Evolutionary conservation across 2,797 vertebrate species (phyloP), one percentile per base, ranked within the genome.

Genomic region (Pterois miles): DNA sequence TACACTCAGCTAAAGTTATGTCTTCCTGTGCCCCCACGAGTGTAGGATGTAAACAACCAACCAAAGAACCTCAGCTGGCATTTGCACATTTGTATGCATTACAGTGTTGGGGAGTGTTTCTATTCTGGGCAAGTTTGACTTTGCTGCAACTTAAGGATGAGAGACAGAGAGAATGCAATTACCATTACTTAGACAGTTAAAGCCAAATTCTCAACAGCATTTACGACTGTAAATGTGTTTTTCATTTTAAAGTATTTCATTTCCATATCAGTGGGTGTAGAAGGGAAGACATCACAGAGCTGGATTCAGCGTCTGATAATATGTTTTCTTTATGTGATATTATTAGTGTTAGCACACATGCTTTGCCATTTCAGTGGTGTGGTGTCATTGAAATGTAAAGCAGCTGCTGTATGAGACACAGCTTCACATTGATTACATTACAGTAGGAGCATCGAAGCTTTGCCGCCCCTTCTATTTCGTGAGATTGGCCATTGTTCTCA

Each of bases 41-140:
- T 74, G 65, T 66, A 59, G 56, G 34, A 38, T 70, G 54, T 74
- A 83, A 88, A 81, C 76, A 80, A 86, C 82, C 27, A 63, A 64
- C 63, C 59, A 53, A 64, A 62, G 64, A 65, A 4, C 62, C 59
- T 81, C 62, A 53, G 75, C 60, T 50, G 78, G 74, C 72, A n/a
- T 20, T 11, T 23, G 13, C 59, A 76, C 64, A 79, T 86, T 86
- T 77, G 43, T 71, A 84, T 91, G 80, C 86, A 74, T 72, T 29
- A 14, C 23, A 16, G n/a, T 22, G 64, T 27, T 20, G 46, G 10
- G 38, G 36, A 54, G 48, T 5, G 34, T 62, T 83, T 75, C 74
- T 65, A 72, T 83, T 87, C 48, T 73, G 18, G 62, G 71, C 18
- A n/a, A 29, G 34, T 82, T 80, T 43, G 72, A 86, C 4, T 80